Conservation (phyloP, 2,113 vertebrate genomes). For the Nyctereutes procyonoides region DNA sequence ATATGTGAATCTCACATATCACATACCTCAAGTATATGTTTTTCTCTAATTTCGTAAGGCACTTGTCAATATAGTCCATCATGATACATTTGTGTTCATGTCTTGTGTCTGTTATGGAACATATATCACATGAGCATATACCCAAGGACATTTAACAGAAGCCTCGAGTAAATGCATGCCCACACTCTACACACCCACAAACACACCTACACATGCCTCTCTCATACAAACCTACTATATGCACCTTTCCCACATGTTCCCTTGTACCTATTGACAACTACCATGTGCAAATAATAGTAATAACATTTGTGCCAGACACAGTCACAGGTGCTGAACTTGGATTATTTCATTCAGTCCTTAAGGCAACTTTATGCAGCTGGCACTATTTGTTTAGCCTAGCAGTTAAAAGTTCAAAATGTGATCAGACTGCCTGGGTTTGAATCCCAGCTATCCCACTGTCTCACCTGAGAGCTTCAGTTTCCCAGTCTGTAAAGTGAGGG, state of each 20-base stretch:
- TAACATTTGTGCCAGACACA: neutral
- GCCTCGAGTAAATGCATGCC: neutral
- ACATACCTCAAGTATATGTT: neutral
- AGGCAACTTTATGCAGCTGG: accelerated
- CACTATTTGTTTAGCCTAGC: too few species aligned
- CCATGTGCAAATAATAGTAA: neutral
- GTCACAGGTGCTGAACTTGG: neutral
- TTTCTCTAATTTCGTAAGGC: neutral
- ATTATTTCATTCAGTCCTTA: neutral
- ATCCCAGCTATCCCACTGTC: neutral
- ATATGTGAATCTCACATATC: neutral
- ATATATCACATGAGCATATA: neutral
- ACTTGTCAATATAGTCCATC: neutral
- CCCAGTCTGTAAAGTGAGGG: neutral
- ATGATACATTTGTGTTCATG: neutral
- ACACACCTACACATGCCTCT: neutral
- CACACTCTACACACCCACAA: neutral
- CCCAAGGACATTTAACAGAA: neutral
- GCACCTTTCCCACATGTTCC: neutral
- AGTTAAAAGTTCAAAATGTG: neutral
- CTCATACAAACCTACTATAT: neutral
- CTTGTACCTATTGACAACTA: neutral
- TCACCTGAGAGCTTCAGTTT: neutral
- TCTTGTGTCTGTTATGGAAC: neutral
- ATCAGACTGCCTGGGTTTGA: neutral